Percentiles rank a stretch among this genome's conserved stretches.
Evolutionary conservation across 92 coral and sea anemone species (phyloP).

Genomic region (Zoanthus sociatus): DNA sequence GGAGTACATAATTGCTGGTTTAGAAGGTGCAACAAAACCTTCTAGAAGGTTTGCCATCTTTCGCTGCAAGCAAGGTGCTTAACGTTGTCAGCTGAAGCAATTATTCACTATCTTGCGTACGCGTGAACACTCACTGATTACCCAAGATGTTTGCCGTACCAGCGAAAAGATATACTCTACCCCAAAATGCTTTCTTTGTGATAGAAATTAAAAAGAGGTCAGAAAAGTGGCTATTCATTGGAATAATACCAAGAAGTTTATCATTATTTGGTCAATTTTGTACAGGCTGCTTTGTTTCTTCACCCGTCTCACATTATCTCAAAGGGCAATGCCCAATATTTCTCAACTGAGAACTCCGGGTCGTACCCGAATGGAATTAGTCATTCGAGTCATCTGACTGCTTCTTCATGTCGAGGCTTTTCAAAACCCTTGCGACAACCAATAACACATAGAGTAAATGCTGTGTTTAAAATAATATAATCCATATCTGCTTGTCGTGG

Average conservation of each 20-base stretch:
- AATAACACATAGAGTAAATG: neutral
- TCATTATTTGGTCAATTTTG: neutral
- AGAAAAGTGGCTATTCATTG: slow-evolving; percentile 26
- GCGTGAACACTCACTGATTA: slow-evolving; percentile 17
- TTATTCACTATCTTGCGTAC: slow-evolving; percentile 9
- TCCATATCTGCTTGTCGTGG: slow-evolving; percentile 6
- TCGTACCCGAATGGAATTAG: no score
- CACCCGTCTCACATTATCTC: no score
- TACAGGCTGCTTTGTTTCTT: neutral
- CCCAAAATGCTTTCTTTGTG: neutral
- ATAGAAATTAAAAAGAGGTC: slow-evolving; percentile 21
- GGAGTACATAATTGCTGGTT: neutral
- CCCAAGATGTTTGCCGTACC: slow-evolving; percentile 28
- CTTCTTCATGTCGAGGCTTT: slow-evolving; percentile 17
- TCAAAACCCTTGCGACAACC: slow-evolving; percentile 13
- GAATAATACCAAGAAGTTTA: neutral
- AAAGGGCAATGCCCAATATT: no score
- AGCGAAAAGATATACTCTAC: neutral
- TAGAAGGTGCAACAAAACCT: slow-evolving; percentile 21
- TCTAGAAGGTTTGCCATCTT: slow-evolving; percentile 20
- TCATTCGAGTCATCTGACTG: neutral
- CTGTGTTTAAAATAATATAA: neutral
- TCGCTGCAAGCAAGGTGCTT: slow-evolving; percentile 21
- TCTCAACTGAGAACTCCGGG: no score
- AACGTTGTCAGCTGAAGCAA: slow-evolving; percentile 22